Evolutionary conservation across 2,888 invertebrate species (phyloP), one percentile per base, ranked within the genome.

Genomic region (Vandiemenella viatica): DNA sequence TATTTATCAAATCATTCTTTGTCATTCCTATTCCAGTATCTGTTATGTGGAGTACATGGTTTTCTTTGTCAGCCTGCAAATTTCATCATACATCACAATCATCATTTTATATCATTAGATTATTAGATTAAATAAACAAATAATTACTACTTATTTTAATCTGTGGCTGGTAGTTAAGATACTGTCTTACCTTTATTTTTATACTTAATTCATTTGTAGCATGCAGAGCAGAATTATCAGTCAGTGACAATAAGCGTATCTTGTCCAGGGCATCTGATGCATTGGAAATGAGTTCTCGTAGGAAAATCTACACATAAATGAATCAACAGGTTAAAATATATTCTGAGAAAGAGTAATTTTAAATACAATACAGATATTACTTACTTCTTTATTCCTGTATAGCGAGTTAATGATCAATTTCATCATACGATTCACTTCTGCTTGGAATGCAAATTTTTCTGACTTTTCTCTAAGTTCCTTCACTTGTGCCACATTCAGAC

Each of bases 381-480:
- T 58, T 62, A 83, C 86, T 74, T 99, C 98, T 71, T 98, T 98
- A 69, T 99, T 98, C 60, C 93, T 80, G 70, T 98, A 98, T 7
- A 98, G 74, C 7, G 98, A 98, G 72, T 99, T 99, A 65, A 99
- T 99, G 68, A 98, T 98, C 51, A 98, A 79, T 69, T 98, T 99
- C 98, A 98, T 99, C 95, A 99, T 96, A 50, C 97, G 85, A 71
- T 95, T 95, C 38, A 99, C 98, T 72, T 98, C 98, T 1, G 98
- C 95, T 72, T 98, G 91, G 74, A 96, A 97, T 20, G 80, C 77
- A 64, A 79, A 85, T 65, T 86, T 90, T 64, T 89, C 85, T 1
- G 95, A 82, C 56, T 83, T 84, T 43, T 90, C 91, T 52, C 88
- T 73, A 41, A 98, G 67, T 70, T 96, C 90, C 59, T 88, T 89